These are phyloP conservation scores for Drosophila lacicola DNA, from an alignment of 2,888 invertebrate species.

Conservation along the genomic window DNA sequence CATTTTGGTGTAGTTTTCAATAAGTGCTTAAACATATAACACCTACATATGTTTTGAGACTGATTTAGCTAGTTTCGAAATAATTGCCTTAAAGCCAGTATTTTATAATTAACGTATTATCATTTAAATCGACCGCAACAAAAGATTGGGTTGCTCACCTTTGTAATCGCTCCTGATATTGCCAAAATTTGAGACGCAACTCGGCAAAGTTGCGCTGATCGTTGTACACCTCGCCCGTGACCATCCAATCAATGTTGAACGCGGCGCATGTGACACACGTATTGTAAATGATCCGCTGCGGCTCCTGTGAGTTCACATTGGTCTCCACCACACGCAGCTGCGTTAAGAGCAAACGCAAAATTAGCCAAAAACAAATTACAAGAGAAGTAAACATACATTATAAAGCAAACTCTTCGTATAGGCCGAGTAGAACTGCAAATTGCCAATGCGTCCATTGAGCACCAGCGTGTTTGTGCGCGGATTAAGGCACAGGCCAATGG, in stretches of 20 bases:
- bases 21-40: too few relatives aligned
- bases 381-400: slow-evolving; percentile 86
- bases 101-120: neutral
- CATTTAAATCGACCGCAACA: too few relatives aligned
- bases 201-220: slow-evolving; percentile 87
- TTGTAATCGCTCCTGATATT: slow-evolving; percentile 87
- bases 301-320: slow-evolving; percentile 89
- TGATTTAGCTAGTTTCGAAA: too few relatives aligned
- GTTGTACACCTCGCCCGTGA: slow-evolving; percentile 88
- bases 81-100: too few relatives aligned
- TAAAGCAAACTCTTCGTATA: slow-evolving; percentile 88
- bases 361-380: neutral
- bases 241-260: slow-evolving; percentile 90
- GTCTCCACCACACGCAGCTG: slow-evolving; percentile 90
- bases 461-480: slow-evolving; percentile 88
- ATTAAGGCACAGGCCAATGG: slow-evolving; percentile 86
- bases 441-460: slow-evolving; percentile 90
- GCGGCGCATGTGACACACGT: slow-evolving; percentile 89
- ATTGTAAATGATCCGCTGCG: slow-evolving; percentile 87
- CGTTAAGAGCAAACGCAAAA: neutral
- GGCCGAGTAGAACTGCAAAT: slow-evolving; percentile 91
- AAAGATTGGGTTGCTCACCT: slow-evolving; percentile 84
- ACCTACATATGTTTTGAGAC: too few relatives aligned
- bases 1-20: too few relatives aligned
- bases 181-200: slow-evolving; percentile 91